phyloP scores from a whole-genome alignment of 2,888 invertebrate species.

The Brachyptera risi region DNA sequence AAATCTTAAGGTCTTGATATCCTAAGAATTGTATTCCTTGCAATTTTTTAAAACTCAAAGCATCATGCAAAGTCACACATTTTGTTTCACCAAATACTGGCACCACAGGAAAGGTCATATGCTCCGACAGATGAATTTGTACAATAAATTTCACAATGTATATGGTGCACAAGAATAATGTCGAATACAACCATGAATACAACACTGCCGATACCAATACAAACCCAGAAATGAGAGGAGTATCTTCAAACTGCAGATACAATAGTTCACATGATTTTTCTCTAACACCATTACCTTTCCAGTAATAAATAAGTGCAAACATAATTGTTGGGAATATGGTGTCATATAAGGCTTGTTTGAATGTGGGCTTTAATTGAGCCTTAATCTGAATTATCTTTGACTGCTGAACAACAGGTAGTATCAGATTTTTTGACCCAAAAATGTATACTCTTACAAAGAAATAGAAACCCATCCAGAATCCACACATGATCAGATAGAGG shows the following conservation, averaged over 20 bases:
- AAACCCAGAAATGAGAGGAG: constrained; percentile 49
- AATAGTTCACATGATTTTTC: constrained; percentile 52
- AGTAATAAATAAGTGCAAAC: constrained; percentile 58
- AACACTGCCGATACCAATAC: constrained; percentile 53
- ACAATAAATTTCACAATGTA: constrained; percentile 67
- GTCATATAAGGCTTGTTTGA: constrained; percentile 55
- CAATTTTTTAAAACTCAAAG: constrained; percentile 54
- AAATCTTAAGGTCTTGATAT: constrained; percentile 64
- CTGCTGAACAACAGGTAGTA: constrained; percentile 68
- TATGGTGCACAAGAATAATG: constrained; percentile 65
- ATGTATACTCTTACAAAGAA: constrained; percentile 57
- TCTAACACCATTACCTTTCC: constrained; percentile 56
- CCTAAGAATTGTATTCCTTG: constrained; percentile 72
- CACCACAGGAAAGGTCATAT: constrained; percentile 60
- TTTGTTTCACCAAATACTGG: constrained; percentile 39
- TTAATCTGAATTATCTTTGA: constrained; percentile 65
- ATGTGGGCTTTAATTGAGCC: constrained; percentile 51
- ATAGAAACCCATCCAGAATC: constrained; percentile 62
- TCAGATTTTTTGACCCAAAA: constrained; percentile 52
- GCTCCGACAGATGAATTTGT: constrained; percentile 66
- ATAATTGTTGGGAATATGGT: constrained; percentile 60
- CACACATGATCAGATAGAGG: constrained; percentile 62
- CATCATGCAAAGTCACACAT: constrained; percentile 56
- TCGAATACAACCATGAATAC: constrained; percentile 64
- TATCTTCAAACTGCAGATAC: constrained; percentile 51